Percentiles rank a stretch among this genome's conserved stretches.
Evolutionary conservation across 2,113 vertebrate genomes (phyloP).

Genomic region (Ammodytes dubius): DNA sequence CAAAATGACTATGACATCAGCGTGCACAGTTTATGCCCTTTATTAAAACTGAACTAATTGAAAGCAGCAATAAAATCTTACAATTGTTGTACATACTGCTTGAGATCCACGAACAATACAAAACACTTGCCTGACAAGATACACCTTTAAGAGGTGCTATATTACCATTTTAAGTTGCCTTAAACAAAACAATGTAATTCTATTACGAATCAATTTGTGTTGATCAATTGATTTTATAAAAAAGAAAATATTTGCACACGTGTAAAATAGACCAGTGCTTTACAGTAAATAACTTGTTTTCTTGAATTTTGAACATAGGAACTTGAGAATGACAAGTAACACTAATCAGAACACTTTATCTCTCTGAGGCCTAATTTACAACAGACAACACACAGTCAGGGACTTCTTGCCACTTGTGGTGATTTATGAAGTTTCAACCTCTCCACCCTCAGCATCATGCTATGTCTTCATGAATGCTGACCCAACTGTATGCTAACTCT

Average conservation of each 20-base stretch:
- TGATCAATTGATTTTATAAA: not conserved
- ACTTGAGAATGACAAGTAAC: constrained; percentile 13
- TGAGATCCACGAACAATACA: not conserved
- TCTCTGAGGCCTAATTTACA: constrained; percentile 32
- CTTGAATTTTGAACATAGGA: constrained; percentile 10
- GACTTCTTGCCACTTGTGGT: constrained; percentile 18
- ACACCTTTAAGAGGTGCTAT: not conserved
- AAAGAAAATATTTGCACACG: not conserved
- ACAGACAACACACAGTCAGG: constrained; percentile 28
- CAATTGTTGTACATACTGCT: not conserved
- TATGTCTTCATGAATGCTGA: constrained; percentile 27
- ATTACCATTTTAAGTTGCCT: not conserved
- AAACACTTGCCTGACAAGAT: not conserved
- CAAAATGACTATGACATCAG: not conserved
- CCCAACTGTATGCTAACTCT: constrained; percentile 52
- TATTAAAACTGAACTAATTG: not conserved
- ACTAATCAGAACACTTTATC: constrained; percentile 20
- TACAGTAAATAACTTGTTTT: not conserved
- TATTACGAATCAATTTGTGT: not conserved
- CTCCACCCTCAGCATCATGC: constrained; percentile 10
- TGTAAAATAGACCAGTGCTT: not conserved
- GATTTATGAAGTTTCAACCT: constrained; percentile 39
- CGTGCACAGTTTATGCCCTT: not conserved
- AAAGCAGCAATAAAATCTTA: not conserved
- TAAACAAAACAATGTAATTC: not conserved